These are phyloP conservation scores for Chaetops frenatus DNA, from an alignment of 2,113 vertebrate genomes.

Conservation along the genomic window DNA sequence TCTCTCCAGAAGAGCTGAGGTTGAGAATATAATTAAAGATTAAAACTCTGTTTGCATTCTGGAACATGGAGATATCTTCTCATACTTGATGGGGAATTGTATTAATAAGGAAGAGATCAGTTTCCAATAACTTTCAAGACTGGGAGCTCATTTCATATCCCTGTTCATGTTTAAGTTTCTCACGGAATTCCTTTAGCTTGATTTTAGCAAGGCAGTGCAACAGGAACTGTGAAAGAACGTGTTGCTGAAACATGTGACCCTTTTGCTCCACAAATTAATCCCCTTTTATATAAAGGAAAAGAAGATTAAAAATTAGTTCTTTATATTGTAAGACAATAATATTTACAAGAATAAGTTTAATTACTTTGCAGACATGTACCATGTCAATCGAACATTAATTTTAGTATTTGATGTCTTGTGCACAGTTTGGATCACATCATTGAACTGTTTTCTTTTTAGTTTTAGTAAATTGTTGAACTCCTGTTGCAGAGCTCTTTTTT, in stretches of 20 bases:
- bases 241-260: not conserved
- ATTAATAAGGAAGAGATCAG: slow-evolving; percentile 83
- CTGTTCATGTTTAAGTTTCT: slow-evolving; percentile 17
- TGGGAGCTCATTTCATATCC: slow-evolving; percentile 58
- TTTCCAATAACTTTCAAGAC: slow-evolving; percentile 71
- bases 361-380: not conserved
- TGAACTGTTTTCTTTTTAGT: not conserved
- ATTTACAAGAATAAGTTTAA: not conserved
- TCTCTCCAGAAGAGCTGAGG: slow-evolving; percentile 69
- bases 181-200: not conserved
- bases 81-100: slow-evolving; percentile 67
- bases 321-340: not conserved
- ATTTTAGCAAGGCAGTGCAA: not conserved
- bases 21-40: slow-evolving; percentile 83
- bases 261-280: slow-evolving; percentile 29
- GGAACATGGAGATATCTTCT: slow-evolving; percentile 66
- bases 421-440: not conserved
- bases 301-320: not conserved
- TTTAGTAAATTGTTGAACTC: not conserved
- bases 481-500: not conserved
- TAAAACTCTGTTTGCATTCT: slow-evolving; percentile 81
- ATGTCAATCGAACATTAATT: fast-evolving
- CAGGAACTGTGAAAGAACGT: not conserved
- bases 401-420: not conserved
- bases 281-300: not conserved